Conservation (phyloP, 2,797 vertebrate genomes). For the Paedocypris micromegethes region DNA sequence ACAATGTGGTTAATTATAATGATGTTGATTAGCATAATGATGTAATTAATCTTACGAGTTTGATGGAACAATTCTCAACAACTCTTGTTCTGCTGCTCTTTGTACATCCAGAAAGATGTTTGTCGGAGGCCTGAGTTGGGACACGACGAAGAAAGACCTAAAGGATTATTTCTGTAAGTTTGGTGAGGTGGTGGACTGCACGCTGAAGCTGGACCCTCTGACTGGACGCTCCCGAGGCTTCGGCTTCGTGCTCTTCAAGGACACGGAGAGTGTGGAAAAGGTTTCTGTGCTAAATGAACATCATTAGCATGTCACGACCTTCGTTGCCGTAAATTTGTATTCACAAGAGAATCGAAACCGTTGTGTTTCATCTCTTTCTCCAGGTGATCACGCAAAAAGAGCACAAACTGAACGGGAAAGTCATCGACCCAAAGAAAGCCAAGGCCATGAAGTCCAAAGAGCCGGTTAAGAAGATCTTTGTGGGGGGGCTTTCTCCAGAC, state of each 20-base stretch:
- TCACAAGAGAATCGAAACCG: not conserved
- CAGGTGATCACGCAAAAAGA: conserved; percentile 95
- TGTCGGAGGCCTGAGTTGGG: conserved; percentile 88
- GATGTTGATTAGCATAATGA: too few relatives aligned
- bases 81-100: too few relatives aligned
- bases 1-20: too few relatives aligned
- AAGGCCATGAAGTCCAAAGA: conserved; percentile 99
- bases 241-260: conserved; percentile 86
- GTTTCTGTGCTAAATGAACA: conserved; percentile 55
- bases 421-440: conserved; percentile 98
- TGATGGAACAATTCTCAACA: too few relatives aligned
- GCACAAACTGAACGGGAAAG: conserved; percentile 96
- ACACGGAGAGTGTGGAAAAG: conserved; percentile 84
- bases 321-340: too few relatives aligned
- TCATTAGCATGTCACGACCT: not conserved
- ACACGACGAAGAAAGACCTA: conserved; percentile 89
- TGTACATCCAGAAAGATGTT: conserved; percentile 80
- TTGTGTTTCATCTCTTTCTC: not conserved
- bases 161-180: conserved; percentile 89
- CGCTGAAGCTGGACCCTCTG: conserved; percentile 85
- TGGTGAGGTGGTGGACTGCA: conserved; percentile 87
- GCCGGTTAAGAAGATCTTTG: conserved; percentile 97
- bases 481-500: conserved; percentile 95
- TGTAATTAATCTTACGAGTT: too few relatives aligned
- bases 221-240: conserved; percentile 85